Evolutionary conservation across 37 sponge, comb jelly and placozoan species (phyloP).

Genomic region (Aphrocallistes beatrix): DNA sequence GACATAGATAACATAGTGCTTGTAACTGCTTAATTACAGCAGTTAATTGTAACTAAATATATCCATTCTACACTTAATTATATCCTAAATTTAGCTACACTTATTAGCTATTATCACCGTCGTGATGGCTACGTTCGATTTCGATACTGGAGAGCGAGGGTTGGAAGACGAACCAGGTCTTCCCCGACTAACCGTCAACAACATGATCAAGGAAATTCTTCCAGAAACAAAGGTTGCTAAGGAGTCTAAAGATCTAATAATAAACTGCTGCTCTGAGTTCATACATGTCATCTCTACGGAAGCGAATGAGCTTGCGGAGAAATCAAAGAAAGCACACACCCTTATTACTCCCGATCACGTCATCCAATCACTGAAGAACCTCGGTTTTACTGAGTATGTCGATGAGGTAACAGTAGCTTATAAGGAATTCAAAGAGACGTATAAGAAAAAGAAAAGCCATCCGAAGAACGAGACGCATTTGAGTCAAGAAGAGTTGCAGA

Average conservation of each 20-base stretch:
- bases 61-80: no score
- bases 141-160: neutral
- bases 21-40: no score
- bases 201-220: neutral
- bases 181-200: neutral
- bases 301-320: neutral
- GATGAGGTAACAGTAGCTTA: neutral
- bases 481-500: neutral
- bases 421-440: neutral
- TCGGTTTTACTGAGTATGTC: neutral
- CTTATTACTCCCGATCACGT: neutral
- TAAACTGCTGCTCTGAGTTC: conserved; percentile 13
- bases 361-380: neutral
- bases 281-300: neutral
- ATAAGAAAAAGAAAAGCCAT: neutral
- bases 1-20: no score
- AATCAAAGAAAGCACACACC: neutral
- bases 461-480: neutral
- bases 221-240: neutral
- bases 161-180: neutral
- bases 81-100: no score
- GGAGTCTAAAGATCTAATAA: neutral
- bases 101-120: no score
- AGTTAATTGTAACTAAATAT: no score
- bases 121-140: neutral